A percentile compares a stretch with the other conserved stretches of the same genome.
Conservation (phyloP, 2,888 invertebrate genomes). For the Cerastis rubricosa region DNA sequence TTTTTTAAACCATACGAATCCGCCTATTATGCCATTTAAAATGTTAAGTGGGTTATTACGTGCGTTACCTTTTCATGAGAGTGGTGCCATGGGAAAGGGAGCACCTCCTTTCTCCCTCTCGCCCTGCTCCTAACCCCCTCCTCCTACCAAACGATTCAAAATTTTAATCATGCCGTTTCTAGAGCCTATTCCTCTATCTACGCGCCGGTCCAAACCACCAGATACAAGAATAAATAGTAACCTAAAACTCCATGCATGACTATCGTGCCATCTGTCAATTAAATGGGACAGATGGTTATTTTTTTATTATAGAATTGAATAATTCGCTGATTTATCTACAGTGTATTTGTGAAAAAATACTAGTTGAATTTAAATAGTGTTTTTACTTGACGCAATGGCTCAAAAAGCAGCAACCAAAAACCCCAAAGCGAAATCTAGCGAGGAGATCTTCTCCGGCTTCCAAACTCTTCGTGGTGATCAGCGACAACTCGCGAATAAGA, state of each 20-base stretch:
- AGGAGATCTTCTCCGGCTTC: slow-evolving; percentile 96
- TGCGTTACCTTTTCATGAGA: too few relatives aligned
- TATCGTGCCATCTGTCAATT: slow-evolving; percentile 14
- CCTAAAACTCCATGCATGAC: slow-evolving; percentile 11
- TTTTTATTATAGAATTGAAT: not conserved
- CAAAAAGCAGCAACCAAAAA: slow-evolving; percentile 78
- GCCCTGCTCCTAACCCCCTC: too few relatives aligned
- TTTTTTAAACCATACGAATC: too few relatives aligned
- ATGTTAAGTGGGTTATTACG: too few relatives aligned
- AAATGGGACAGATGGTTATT: not conserved
- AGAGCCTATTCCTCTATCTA: too few relatives aligned
- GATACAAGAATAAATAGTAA: not conserved
- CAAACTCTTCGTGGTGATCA: slow-evolving; percentile 97
- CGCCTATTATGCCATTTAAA: too few relatives aligned
- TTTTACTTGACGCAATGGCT: slow-evolving; percentile 72
- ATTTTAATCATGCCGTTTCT: too few relatives aligned
- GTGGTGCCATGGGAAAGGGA: too few relatives aligned
- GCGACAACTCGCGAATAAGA: slow-evolving; percentile 95
- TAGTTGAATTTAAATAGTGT: slow-evolving; percentile 1
- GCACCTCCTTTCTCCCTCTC: too few relatives aligned
- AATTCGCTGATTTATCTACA: not conserved
- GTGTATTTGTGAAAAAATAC: not conserved
- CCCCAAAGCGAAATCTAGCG: slow-evolving; percentile 91
- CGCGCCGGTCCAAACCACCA: too few relatives aligned
- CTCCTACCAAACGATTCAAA: too few relatives aligned